phyloP scores from a whole-genome alignment of 2,797 vertebrate species.

The Australoheros facetus region DNA sequence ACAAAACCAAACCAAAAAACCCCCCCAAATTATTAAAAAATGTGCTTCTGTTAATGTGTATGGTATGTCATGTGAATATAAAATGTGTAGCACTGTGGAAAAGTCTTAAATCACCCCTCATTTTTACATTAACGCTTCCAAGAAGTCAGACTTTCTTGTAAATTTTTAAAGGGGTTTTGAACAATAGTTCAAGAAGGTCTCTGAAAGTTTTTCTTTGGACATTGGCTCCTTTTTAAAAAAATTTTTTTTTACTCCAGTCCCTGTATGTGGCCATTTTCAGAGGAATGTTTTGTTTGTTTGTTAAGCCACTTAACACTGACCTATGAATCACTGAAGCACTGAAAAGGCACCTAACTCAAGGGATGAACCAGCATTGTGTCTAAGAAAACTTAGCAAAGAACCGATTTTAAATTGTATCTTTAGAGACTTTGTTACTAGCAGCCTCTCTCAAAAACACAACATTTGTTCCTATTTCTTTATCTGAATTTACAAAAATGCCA shows the following conservation, averaged over 20 bases:
- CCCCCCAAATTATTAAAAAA: neutral
- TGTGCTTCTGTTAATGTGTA: neutral
- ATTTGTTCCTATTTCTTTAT: neutral
- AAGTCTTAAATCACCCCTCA: neutral
- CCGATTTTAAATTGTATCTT: neutral
- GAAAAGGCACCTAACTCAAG: neutral
- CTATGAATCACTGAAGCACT: neutral
- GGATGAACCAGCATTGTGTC: neutral
- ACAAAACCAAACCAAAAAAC: neutral
- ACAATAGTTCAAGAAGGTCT: neutral
- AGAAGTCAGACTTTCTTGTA: neutral
- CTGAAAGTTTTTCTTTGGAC: neutral
- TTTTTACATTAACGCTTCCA: neutral
- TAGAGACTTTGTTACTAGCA: neutral
- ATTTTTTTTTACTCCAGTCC: neutral
- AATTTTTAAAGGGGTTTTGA: neutral
- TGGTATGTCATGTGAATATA: neutral
- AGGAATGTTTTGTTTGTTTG: neutral
- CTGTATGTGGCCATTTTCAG: neutral
- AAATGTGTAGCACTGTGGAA: neutral
- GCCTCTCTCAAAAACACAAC: neutral
- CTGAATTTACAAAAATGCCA: neutral
- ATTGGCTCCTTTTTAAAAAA: no score
- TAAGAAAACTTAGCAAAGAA: neutral
- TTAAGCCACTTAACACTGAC: neutral